These are phyloP conservation scores for Lithophane ornitopus DNA, from an alignment of 2,888 invertebrate genomes.

Conservation along the genomic window DNA sequence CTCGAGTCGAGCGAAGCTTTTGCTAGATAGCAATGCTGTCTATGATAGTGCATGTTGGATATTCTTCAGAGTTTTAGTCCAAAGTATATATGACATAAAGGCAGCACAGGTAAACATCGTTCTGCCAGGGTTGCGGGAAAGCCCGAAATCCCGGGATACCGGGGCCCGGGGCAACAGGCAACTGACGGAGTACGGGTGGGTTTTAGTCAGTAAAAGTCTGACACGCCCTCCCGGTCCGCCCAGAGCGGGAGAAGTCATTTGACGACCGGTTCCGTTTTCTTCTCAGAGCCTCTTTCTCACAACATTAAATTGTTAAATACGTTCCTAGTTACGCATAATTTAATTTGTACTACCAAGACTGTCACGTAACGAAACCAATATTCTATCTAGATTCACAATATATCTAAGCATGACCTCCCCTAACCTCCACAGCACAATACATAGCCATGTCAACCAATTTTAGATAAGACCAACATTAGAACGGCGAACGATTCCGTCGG, in stretches of 20 bases:
- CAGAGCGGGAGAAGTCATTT: too few relatives aligned
- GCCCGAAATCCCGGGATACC: too few relatives aligned
- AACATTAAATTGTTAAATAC: not conserved
- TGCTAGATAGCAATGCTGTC: not conserved
- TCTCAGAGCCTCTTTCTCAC: not conserved
- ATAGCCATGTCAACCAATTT: slow-evolving; percentile 23
- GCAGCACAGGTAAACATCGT: not conserved
- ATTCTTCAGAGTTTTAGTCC: not conserved
- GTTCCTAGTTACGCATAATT: too few relatives aligned
- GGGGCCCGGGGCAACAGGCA: too few relatives aligned
- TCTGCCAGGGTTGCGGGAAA: too few relatives aligned
- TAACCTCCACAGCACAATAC: slow-evolving; percentile 8
- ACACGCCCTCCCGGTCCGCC: too few relatives aligned
- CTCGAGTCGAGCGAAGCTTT: not conserved
- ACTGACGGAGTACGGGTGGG: too few relatives aligned
- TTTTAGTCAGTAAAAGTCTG: too few relatives aligned
- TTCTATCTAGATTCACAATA: not conserved
- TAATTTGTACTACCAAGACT: too few relatives aligned
- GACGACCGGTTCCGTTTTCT: not conserved
- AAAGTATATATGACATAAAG: not conserved
- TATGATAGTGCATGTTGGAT: not conserved
- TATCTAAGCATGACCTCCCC: not conserved
- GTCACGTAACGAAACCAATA: not conserved
- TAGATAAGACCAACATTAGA: slow-evolving; percentile 47
- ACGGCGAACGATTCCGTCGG: slow-evolving; percentile 31